Evolutionary conservation across 2,888 invertebrate genomes (phyloP), one percentile per base, ranked within the genome.

Genomic region (Sminthurides aquaticus): DNA sequence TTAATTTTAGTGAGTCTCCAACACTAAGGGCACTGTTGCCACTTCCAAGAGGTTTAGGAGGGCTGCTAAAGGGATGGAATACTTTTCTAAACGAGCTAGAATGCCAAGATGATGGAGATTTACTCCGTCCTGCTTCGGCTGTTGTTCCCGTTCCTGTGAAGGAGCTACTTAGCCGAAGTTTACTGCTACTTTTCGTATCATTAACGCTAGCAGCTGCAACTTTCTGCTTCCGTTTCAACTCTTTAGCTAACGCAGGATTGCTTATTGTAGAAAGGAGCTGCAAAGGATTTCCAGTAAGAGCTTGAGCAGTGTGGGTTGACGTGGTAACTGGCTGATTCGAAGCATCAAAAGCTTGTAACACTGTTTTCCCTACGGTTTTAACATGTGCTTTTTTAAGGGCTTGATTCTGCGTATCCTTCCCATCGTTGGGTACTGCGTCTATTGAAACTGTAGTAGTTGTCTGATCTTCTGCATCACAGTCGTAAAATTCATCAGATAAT

Each of bases 401-500:
- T 11, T 8, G 43, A 11, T 8, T 8, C 18, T 8, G 43, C 8
- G 11, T 43, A 18, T 43, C 43, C 18, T 11, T 8, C 18, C 43
- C 43, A 18, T 18, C 18, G 8, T 18, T 18, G 43, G 43, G 43
- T 11, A 8, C 18, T n/a, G n/a, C n/a, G n/a, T n/a, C n/a, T n/a
- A n/a, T n/a, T n/a, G n/a, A n/a, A n/a, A n/a, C n/a, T 54, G 43
- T n/a, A n/a, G n/a, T n/a, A n/a, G n/a, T n/a, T n/a, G n/a, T n/a
- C n/a, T n/a, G n/a, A 56, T 57, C 57, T n/a, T 65, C 67, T 55
- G 59, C 64, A 24, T 69, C 69, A 68, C 73, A 73, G 54, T 73
- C 73, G 62, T 67, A 71, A 62, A 73, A 73, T 62, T 71, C 71
- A 26, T 62, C 52, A 34, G 63, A 65, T 64, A 63, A 62, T 24